These are phyloP conservation scores for Psittacula derbiana DNA, from an alignment of 2,797 vertebrate genomes.

Conservation along the genomic window DNA sequence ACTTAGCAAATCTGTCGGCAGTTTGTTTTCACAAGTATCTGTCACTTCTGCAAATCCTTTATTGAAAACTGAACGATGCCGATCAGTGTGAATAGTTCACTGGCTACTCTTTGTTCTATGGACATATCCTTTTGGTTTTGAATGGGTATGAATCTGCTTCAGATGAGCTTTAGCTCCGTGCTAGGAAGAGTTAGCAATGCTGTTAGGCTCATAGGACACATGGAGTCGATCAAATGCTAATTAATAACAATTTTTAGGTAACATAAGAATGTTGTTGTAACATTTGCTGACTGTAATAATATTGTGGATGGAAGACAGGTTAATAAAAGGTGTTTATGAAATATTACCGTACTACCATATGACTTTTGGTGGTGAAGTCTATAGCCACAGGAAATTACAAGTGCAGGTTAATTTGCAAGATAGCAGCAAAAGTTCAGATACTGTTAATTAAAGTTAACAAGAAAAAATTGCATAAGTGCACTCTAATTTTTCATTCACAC, in stretches of 20 bases:
- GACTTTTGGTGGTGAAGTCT: background rate
- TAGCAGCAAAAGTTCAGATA: background rate
- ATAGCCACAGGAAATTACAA: background rate
- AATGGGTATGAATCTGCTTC: slow-evolving; percentile 20
- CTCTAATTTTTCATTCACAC: background rate
- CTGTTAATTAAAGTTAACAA: background rate
- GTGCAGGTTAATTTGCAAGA: background rate
- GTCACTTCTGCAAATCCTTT: slow-evolving; percentile 68
- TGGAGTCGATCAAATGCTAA: slow-evolving; percentile 75
- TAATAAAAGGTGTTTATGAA: slow-evolving; percentile 56
- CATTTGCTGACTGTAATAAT: slow-evolving; percentile 48
- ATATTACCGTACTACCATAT: background rate
- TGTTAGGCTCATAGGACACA: slow-evolving; percentile 35
- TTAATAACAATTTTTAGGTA: slow-evolving; percentile 74
- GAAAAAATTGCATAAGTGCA: background rate
- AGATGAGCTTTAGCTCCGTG: background rate
- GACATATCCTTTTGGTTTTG: background rate
- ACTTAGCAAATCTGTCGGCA: slow-evolving; percentile 82
- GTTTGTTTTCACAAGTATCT: slow-evolving; percentile 68
- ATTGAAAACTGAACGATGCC: slow-evolving; percentile 62
- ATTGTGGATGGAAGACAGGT: background rate
- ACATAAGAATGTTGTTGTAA: background rate
- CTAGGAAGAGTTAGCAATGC: background rate
- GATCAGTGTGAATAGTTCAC: slow-evolving; percentile 39
- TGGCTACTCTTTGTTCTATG: background rate